Percentiles rank a stretch among this genome's conserved stretches.
phyloP scores from a whole-genome alignment of 2,113 vertebrate genomes.

The Scomber japonicus region DNA sequence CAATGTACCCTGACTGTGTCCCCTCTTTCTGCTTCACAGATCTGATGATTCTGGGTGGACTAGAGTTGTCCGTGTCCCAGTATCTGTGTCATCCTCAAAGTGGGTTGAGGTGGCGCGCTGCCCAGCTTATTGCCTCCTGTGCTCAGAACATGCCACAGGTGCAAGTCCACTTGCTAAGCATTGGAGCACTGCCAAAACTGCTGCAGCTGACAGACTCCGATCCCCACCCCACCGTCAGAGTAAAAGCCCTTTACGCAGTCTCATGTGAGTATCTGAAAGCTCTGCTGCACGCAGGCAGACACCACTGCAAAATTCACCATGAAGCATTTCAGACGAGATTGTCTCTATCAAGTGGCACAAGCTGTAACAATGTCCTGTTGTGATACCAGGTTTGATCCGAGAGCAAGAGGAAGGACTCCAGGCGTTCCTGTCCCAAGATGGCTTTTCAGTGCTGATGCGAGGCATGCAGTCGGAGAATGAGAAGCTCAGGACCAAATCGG shows the following conservation, averaged over 20 bases:
- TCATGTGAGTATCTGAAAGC: constrained; percentile 87
- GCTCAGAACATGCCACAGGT: constrained; percentile 93
- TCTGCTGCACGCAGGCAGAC: not conserved
- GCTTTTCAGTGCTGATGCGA: constrained; percentile 92
- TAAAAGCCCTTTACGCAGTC: constrained; percentile 92
- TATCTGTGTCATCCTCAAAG: constrained; percentile 85
- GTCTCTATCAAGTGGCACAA: not conserved
- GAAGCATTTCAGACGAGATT: not conserved
- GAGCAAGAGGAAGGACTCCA: constrained; percentile 89
- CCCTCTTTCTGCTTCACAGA: constrained; percentile 76
- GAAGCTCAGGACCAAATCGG: constrained; percentile 91
- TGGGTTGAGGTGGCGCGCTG: constrained; percentile 89
- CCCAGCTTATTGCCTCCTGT: constrained; percentile 89
- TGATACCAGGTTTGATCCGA: constrained; percentile 87
- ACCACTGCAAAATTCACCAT: too few species aligned
- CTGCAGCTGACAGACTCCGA: constrained; percentile 89
- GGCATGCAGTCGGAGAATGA: constrained; percentile 91
- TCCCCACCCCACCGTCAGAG: constrained; percentile 83
- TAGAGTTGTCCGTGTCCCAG: constrained; percentile 87
- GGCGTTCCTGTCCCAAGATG: constrained; percentile 89
- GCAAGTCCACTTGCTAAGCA: constrained; percentile 87
- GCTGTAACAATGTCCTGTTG: not conserved
- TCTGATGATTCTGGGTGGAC: constrained; percentile 91
- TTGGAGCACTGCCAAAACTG: constrained; percentile 86
- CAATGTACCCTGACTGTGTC: not conserved